A percentile compares a stretch with the other conserved stretches of the same genome.
These are phyloP conservation scores for Scaeva pyrastri DNA, from an alignment of 2,888 invertebrate genomes.

Conservation along the genomic window DNA sequence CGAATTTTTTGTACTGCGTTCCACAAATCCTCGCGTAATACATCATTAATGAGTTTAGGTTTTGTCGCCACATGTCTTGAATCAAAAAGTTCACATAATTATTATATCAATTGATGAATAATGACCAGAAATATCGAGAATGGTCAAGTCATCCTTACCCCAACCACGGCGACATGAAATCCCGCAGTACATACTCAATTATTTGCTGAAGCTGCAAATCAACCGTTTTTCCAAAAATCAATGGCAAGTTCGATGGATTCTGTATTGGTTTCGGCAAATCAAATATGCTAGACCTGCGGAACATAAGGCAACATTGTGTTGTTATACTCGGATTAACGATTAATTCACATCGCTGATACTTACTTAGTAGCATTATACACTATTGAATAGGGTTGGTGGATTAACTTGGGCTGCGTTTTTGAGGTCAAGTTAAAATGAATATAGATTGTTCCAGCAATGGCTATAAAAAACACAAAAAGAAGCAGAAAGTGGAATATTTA, in stretches of 20 bases:
- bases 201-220: slow-evolving; percentile 93
- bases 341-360: slow-evolving; percentile 54
- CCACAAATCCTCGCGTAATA: slow-evolving; percentile 93
- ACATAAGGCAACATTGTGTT: not conserved
- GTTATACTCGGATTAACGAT: not conserved
- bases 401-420: slow-evolving; percentile 80
- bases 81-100: slow-evolving; percentile 57
- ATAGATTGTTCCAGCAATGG: slow-evolving; percentile 82
- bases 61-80: slow-evolving; percentile 87
- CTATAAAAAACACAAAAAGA: slow-evolving; percentile 77
- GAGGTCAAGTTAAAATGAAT: slow-evolving; percentile 82
- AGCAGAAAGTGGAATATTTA: not conserved
- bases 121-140: not conserved
- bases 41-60: slow-evolving; percentile 87
- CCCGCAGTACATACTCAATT: slow-evolving; percentile 91
- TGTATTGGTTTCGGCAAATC: slow-evolving; percentile 83
- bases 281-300: slow-evolving; percentile 81
- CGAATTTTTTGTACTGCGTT: slow-evolving; percentile 90
- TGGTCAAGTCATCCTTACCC: slow-evolving; percentile 79
- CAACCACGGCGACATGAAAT: slow-evolving; percentile 92
- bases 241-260: slow-evolving; percentile 87
- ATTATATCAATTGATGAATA: not conserved
- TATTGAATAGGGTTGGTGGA: slow-evolving; percentile 81
- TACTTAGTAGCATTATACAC: slow-evolving; percentile 83
- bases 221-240: slow-evolving; percentile 93